Evolutionary conservation across 2,797 vertebrate genomes (phyloP).

Genomic region (Benthosema pterotum): DNA sequence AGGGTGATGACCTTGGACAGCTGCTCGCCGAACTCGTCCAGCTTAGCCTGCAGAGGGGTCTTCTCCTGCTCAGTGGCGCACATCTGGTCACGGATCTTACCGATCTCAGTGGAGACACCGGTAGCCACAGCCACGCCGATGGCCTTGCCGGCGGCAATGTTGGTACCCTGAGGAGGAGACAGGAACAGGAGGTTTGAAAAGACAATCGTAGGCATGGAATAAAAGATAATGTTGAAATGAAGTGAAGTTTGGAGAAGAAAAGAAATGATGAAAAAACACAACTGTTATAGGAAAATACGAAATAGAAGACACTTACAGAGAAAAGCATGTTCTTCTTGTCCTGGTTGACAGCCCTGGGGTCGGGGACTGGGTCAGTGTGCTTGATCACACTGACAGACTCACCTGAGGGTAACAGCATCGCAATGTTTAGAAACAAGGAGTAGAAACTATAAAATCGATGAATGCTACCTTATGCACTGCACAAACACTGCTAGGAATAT

Average conservation of each 20-base stretch:
- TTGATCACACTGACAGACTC: conserved; percentile 98
- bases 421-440: conserved; percentile 3
- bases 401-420: conserved; percentile 69
- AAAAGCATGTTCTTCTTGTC: conserved; percentile 99
- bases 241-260: not conserved
- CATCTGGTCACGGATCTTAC: conserved; percentile 98
- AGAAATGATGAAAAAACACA: not conserved
- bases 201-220: too few species aligned
- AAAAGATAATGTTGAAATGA: too few species aligned
- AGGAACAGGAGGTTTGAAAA: not conserved
- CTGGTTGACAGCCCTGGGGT: conserved; percentile 94
- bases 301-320: conserved; percentile 82
- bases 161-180: conserved; percentile 84
- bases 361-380: conserved; percentile 90
- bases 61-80: conserved; percentile 95
- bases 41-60: conserved; percentile 94
- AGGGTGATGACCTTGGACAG: conserved; percentile 96
- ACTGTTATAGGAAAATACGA: conserved; percentile 4
- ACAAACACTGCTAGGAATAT: too few species aligned
- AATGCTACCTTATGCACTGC: too few species aligned
- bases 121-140: conserved; percentile 88
- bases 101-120: conserved; percentile 91
- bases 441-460: too few species aligned
- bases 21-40: conserved; percentile 97
- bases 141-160: conserved; percentile 93